Conservation (phyloP, 1,140 invertebrate species). For the Diabrotica virgifera region DNA sequence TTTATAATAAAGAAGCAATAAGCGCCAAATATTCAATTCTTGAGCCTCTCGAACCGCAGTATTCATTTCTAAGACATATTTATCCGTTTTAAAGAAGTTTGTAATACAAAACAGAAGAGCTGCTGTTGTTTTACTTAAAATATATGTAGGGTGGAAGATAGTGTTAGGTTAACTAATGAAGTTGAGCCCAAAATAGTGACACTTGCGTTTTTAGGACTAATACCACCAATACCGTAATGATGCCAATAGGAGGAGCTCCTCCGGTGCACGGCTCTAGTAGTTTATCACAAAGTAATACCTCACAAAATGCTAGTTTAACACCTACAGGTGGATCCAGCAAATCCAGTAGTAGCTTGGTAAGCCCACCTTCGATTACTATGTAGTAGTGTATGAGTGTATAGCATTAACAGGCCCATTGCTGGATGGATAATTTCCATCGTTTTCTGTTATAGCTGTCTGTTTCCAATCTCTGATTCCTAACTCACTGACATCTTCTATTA, state of each 20-base stretch:
- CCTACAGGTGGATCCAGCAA: constrained; percentile 45
- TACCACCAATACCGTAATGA: constrained; percentile 23
- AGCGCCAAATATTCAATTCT: too few relatives aligned
- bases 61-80: too few relatives aligned
- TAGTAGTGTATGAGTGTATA: too few relatives aligned
- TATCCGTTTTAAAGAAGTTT: too few relatives aligned
- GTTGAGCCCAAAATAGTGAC: not conserved
- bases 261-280: constrained; percentile 22
- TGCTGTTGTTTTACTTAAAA: not conserved
- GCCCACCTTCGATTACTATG: too few relatives aligned
- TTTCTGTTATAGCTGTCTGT: too few relatives aligned
- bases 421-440: too few relatives aligned
- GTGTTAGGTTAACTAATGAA: not conserved
- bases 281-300: constrained; percentile 20
- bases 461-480: too few relatives aligned
- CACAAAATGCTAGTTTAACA: constrained; percentile 37
- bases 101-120: not conserved
- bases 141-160: not conserved
- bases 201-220: not conserved
- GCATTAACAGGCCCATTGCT: too few relatives aligned
- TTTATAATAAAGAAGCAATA: too few relatives aligned
- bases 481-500: too few relatives aligned
- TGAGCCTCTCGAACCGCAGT: too few relatives aligned
- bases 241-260: constrained; percentile 30
- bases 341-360: constrained; percentile 43